Conservation (phyloP, 2,113 vertebrate genomes). For the Sinocyclocheilus anshuiensis region DNA sequence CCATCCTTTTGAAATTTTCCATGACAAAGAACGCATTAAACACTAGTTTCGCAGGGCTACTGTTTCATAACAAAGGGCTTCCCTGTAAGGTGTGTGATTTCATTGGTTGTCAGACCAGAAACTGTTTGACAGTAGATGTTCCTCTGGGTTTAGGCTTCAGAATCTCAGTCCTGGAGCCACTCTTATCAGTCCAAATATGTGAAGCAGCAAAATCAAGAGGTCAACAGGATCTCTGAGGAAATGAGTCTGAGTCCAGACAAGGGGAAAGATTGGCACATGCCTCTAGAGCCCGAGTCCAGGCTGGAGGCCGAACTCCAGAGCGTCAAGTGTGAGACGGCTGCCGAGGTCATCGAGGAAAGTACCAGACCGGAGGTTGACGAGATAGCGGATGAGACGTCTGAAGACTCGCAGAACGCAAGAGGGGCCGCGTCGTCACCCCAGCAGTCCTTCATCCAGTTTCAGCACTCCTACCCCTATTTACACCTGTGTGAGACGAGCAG, state of each 20-base stretch:
- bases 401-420: conserved; percentile 86
- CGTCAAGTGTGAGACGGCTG: conserved; percentile 80
- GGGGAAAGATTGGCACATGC: conserved; percentile 86
- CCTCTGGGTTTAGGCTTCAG: conserved; percentile 85
- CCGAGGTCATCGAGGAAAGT: conserved; percentile 82
- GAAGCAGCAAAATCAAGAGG: conserved; percentile 87
- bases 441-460: conserved; percentile 94
- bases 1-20: background rate
- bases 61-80: conserved; percentile 51
- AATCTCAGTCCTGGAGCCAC: conserved; percentile 90
- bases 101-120: conserved; percentile 50
- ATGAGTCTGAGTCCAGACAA: conserved; percentile 85
- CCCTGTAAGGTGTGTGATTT: conserved; percentile 53
- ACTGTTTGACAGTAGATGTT: conserved; percentile 67
- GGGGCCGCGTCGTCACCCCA: conserved; percentile 90
- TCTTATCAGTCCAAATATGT: conserved; percentile 91
- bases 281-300: conserved; percentile 78
- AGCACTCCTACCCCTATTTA: conserved; percentile 93
- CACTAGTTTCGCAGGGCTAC: background rate
- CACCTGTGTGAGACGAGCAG: conserved; percentile 92
- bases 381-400: conserved; percentile 80
- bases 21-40: conserved; percentile 5
- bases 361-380: conserved; percentile 83
- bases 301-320: conserved; percentile 87
- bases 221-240: conserved; percentile 86